Percentiles rank a stretch among this genome's conserved stretches.
Conservation (phyloP, 2,797 vertebrate species). For the Masticophis lateralis region DNA sequence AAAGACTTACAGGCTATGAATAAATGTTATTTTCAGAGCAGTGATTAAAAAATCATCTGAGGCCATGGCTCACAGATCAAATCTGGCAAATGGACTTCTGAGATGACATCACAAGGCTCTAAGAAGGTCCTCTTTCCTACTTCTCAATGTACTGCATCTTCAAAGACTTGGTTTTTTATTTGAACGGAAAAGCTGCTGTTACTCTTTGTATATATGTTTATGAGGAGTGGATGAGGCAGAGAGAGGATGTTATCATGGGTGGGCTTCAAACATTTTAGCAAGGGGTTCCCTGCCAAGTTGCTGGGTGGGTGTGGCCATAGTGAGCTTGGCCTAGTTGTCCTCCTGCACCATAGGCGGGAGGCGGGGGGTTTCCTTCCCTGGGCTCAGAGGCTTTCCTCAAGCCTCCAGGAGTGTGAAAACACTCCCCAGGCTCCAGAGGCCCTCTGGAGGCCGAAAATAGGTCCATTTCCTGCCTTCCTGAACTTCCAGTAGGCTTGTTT, state of each 20-base stretch:
- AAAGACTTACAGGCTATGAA: neutral
- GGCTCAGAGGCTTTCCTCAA: too few species aligned
- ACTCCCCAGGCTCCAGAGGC: too few species aligned
- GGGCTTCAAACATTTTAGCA: too few species aligned
- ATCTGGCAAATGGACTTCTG: neutral
- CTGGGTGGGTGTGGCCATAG: too few species aligned
- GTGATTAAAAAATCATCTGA: neutral
- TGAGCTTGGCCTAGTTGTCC: too few species aligned
- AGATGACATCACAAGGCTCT: neutral
- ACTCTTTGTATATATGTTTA: neutral
- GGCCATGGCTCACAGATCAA: neutral
- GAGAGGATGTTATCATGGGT: neutral
- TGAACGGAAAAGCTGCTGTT: neutral
- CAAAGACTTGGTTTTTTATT: neutral
- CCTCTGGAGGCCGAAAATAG: too few species aligned
- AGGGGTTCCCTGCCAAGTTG: too few species aligned
- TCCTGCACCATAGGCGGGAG: too few species aligned
- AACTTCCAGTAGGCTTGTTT: too few species aligned
- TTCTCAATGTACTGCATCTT: neutral
- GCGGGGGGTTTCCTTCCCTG: too few species aligned
- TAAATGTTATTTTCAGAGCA: neutral
- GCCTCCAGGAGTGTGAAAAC: too few species aligned
- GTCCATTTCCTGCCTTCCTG: too few species aligned
- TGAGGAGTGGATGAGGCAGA: neutral
- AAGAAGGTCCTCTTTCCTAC: neutral